Conservation (phyloP, 2,888 invertebrate genomes). For the Deroplatys truncata region DNA sequence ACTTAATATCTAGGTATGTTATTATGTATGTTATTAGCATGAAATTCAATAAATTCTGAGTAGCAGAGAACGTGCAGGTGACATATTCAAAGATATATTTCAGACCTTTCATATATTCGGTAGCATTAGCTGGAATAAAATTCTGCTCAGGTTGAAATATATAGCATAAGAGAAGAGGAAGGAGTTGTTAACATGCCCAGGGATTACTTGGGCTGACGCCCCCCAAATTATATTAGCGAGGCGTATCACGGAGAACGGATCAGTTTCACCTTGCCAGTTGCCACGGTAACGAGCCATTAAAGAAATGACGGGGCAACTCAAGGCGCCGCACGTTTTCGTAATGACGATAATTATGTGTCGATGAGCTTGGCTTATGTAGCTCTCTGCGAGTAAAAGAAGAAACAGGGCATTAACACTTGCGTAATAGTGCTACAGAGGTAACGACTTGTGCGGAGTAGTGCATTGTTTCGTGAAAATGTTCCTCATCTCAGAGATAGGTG, state of each 20-base stretch:
- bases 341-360: neutral
- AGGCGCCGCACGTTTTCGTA: neutral
- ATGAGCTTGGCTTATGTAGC: neutral
- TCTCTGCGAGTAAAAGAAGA: neutral
- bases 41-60: too few species aligned
- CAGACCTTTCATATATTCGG: too few species aligned
- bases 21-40: too few species aligned
- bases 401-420: neutral
- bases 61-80: fast-evolving
- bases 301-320: neutral
- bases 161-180: neutral
- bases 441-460: too few species aligned
- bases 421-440: too few species aligned
- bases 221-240: neutral
- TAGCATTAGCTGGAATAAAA: neutral
- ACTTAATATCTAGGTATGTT: too few species aligned
- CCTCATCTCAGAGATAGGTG: too few species aligned
- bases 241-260: neutral
- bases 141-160: neutral
- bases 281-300: neutral
- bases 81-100: too few species aligned
- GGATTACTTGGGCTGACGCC: neutral
- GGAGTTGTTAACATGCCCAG: neutral
- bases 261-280: conserved; percentile 2
- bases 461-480: neutral